Conservation (phyloP, 2,113 vertebrate species). For the Fulica atra region DNA sequence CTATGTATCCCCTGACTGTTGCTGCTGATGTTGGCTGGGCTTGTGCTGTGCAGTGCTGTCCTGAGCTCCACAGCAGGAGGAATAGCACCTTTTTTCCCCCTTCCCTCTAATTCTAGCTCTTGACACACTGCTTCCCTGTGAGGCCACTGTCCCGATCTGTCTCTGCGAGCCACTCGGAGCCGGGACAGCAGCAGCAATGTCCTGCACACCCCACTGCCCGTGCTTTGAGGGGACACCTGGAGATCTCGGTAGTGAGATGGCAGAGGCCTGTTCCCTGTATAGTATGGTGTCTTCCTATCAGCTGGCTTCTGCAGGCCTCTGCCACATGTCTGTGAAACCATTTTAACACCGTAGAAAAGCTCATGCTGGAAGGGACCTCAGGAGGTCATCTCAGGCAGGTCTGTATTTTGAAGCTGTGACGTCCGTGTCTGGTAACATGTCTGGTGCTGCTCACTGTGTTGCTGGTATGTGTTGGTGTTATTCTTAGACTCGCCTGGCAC, state of each 20-base stretch:
- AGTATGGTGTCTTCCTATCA: neutral
- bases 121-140: neutral
- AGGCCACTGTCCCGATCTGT: neutral
- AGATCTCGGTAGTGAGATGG: neutral
- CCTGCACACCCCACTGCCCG: accelerated
- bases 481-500: neutral
- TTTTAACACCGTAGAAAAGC: neutral
- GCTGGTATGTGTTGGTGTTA: neutral
- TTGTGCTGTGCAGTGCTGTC: accelerated
- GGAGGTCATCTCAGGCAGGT: neutral
- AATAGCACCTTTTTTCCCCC: accelerated
- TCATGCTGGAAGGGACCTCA: accelerated
- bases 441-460: neutral
- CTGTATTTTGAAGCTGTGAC: accelerated
- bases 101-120: neutral
- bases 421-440: neutral
- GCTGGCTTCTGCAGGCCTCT: neutral
- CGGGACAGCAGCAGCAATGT: neutral
- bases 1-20: too few relatives aligned
- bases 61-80: neutral
- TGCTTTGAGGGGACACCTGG: neutral
- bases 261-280: neutral
- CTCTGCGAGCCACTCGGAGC: accelerated
- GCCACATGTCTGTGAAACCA: neutral
- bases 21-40: neutral